Evolutionary conservation across 1,140 invertebrate genomes (phyloP).

Genomic region (Bilobella aurantiaca): DNA sequence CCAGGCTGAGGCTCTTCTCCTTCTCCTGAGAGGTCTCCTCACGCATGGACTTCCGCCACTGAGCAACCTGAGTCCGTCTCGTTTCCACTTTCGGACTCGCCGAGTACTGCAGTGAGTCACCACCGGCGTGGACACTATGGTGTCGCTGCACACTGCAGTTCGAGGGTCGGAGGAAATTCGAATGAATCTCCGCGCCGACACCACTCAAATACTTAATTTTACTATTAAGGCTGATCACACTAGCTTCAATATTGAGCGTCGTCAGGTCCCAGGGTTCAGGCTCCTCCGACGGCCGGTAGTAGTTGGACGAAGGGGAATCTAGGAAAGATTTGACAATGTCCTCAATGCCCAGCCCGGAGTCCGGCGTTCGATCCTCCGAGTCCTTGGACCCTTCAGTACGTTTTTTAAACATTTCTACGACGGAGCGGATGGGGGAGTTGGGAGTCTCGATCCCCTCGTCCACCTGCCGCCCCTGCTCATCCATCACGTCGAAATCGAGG

Average conservation of each 20-base stretch:
- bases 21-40: no score
- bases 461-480: not conserved
- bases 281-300: constrained; percentile 69
- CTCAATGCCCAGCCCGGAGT: constrained; percentile 29
- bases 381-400: not conserved
- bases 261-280: constrained; percentile 81
- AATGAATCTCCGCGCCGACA: constrained; percentile 19
- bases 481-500: constrained; percentile 18
- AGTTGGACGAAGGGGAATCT: constrained; percentile 66
- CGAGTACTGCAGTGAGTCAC: no score
- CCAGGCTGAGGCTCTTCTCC: no score
- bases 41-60: no score
- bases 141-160: no score
- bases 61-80: no score
- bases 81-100: no score
- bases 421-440: constrained; percentile 26
- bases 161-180: constrained; percentile 12
- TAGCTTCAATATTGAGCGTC: constrained; percentile 66
- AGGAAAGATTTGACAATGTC: constrained; percentile 44
- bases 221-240: constrained; percentile 32
- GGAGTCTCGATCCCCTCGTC: constrained; percentile 33
- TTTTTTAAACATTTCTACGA: constrained; percentile 28
- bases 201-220: constrained; percentile 30
- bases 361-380: constrained; percentile 28
- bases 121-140: no score